Evolutionary conservation across 2,113 vertebrate genomes (phyloP).

Genomic region (Phylloscopus trochilus): DNA sequence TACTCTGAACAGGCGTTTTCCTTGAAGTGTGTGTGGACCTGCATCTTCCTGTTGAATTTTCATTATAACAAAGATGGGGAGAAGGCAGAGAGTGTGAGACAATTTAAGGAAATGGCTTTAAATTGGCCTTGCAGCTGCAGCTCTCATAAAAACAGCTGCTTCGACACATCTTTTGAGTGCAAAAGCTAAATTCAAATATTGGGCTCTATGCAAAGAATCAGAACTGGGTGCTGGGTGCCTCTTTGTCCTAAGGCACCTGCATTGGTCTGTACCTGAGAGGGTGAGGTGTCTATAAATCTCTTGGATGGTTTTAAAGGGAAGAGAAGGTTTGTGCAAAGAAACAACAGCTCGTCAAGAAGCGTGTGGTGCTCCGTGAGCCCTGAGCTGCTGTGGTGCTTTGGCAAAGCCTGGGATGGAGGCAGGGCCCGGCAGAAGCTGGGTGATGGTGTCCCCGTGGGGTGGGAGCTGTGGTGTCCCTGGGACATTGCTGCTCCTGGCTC

Average conservation of each 20-base stretch:
- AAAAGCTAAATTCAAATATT: background rate
- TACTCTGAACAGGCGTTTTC: background rate
- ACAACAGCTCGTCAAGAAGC: background rate
- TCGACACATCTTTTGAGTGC: background rate
- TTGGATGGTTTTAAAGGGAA: background rate
- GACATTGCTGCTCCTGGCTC: background rate
- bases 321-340: background rate
- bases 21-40: background rate
- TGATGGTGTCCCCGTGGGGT: background rate
- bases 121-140: background rate
- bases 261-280: background rate
- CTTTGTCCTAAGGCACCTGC: background rate
- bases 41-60: background rate
- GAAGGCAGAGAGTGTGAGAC: background rate
- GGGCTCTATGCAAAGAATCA: background rate
- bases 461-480: background rate
- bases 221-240: background rate
- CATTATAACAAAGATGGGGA: background rate
- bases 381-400: background rate
- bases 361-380: fast-evolving
- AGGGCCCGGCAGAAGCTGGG: background rate
- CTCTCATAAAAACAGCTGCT: background rate
- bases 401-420: fast-evolving
- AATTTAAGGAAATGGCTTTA: background rate
- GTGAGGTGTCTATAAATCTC: background rate